Percentiles rank a stretch among this genome's conserved stretches.
These are phyloP conservation scores for Trichogramma pretiosum DNA, from an alignment of 1,140 invertebrate species.

Conservation along the genomic window DNA sequence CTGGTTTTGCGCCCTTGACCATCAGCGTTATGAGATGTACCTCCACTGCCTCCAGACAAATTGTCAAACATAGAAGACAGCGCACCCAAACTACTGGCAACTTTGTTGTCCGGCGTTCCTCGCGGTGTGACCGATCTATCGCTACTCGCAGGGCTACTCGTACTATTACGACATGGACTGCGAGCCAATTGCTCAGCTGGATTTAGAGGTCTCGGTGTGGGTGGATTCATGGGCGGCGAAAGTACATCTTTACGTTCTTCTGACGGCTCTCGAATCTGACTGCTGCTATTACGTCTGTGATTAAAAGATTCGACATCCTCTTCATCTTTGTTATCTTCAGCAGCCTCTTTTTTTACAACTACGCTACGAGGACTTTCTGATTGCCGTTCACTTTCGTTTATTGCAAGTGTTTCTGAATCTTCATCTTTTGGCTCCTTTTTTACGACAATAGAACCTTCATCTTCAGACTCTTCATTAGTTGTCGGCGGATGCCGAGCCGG, in stretches of 20 bases:
- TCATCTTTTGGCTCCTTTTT: slow-evolving; percentile 43
- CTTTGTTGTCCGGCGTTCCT: slow-evolving; percentile 60
- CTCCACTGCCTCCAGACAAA: slow-evolving; percentile 53
- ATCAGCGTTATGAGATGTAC: slow-evolving; percentile 37
- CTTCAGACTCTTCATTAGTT: slow-evolving; percentile 41
- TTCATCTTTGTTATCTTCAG: slow-evolving; percentile 38
- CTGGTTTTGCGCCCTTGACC: slow-evolving; percentile 55
- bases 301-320: slow-evolving; percentile 35
- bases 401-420: slow-evolving; percentile 29
- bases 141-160: slow-evolving; percentile 60
- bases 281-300: slow-evolving; percentile 28
- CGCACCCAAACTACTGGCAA: slow-evolving; percentile 66
- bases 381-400: slow-evolving; percentile 29
- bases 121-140: slow-evolving; percentile 63
- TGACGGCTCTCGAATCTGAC: slow-evolving; percentile 30
- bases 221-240: slow-evolving; percentile 51
- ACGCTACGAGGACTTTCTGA: slow-evolving; percentile 28
- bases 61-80: slow-evolving; percentile 85
- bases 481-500: slow-evolving; percentile 29
- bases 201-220: slow-evolving; percentile 36
- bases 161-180: slow-evolving; percentile 54
- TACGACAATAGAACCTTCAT: slow-evolving; percentile 30
- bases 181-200: slow-evolving; percentile 36
- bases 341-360: slow-evolving; percentile 40
- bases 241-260: slow-evolving; percentile 39